Evolutionary conservation across 2,888 invertebrate species (phyloP), one percentile per base, ranked within the genome.

Genomic region (Auanema sp.): DNA sequence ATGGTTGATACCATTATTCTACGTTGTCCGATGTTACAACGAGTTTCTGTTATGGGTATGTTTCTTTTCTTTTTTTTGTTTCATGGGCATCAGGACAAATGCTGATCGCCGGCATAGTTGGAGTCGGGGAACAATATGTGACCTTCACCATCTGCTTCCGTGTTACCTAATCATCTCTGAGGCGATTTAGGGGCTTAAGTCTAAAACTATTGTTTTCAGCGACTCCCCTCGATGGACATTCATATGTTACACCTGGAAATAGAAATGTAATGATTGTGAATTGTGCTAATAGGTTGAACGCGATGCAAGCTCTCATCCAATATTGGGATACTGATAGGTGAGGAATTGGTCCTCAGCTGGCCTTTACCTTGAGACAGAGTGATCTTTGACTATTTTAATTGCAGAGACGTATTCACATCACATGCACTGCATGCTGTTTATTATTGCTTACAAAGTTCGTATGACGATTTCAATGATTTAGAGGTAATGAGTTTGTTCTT

Each of bases 371-470:
- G n/a, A n/a, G n/a, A n/a, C n/a, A n/a, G n/a, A n/a, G n/a, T n/a
- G n/a, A n/a, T n/a, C n/a, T n/a, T n/a, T n/a, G n/a, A n/a, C n/a
- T 33, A 33, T 33, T 33, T 33, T 8, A 33, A 5, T 33, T 33
- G 8, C 43, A 47, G 76, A 40, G 68, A 69, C 25, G 67, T 66
- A 1, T 76, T 75, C 65, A 70, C 72, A 43, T 68, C 71, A 10
- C 74, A 75, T 50, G 71, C 72, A 8, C 66, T 76, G 14, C 76
- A 76, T 40, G 66, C 68, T 11, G 72, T 72, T 23, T 74, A 75
- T 62, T 76, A 71, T 60, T 60, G 68, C 21, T 44, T 75, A 6
- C 72, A 76, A 49, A 68, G 68, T 6, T 66, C 69, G 21, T 76
- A 76, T 56, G 76, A 76, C 49, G 68, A 71, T 14, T 76, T 72